Percentiles rank a stretch among this genome's conserved stretches.
Conservation (phyloP, 2,797 vertebrate species). For the Chrysocyon brachyurus region DNA sequence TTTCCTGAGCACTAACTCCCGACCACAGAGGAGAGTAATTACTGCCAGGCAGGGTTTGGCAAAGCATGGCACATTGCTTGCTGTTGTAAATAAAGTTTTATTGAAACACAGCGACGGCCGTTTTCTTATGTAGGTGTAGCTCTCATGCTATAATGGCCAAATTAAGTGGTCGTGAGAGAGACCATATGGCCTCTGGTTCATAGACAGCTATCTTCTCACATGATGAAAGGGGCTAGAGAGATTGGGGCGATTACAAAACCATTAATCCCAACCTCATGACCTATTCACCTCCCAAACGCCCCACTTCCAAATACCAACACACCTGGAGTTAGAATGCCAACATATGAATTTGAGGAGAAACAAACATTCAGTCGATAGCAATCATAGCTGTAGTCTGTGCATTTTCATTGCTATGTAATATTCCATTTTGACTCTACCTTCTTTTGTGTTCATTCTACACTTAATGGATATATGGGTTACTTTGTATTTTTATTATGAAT, state of each 20-base stretch:
- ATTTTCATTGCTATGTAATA: not conserved
- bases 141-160: not conserved
- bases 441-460: not conserved
- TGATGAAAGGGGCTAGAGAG: not conserved
- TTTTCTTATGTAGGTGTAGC: not conserved
- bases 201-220: not conserved
- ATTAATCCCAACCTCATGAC: not conserved
- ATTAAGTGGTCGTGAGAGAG: not conserved
- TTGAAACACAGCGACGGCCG: not conserved
- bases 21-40: not conserved
- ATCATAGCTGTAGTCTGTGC: not conserved
- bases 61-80: not conserved
- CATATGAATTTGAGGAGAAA: too few relatives aligned
- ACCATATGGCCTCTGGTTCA: not conserved
- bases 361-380: not conserved
- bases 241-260: not conserved
- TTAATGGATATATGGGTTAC: not conserved
- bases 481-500: not conserved
- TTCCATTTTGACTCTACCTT: not conserved
- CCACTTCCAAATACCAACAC: too few relatives aligned
- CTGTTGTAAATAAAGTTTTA: conserved; percentile 66
- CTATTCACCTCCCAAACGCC: not conserved
- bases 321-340: not conserved
- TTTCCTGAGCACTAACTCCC: not conserved
- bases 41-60: too few relatives aligned